Evolutionary conservation across 2,113 vertebrate species (phyloP).

Genomic region (Dipodomys ordii): DNA sequence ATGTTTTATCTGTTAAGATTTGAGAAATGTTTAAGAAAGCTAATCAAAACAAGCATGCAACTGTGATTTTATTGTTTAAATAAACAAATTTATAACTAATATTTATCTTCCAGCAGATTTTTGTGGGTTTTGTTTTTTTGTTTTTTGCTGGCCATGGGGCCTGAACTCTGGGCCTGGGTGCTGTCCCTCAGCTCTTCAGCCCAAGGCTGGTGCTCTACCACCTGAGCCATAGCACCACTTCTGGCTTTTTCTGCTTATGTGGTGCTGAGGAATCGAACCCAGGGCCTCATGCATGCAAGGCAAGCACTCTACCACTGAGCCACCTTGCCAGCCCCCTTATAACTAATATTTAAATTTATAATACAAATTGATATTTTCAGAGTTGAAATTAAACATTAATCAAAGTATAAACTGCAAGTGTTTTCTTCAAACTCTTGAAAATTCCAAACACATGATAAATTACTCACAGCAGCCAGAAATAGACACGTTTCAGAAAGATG

Average conservation of each 20-base stretch:
- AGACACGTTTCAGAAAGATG: not conserved
- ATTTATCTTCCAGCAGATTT: not conserved
- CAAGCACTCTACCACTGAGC: too few species aligned
- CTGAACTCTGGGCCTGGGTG: too few species aligned
- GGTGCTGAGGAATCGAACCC: too few species aligned
- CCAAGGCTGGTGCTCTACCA: too few species aligned
- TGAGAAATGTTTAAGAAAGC: conserved; percentile 41
- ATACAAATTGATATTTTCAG: not conserved
- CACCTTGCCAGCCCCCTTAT: too few species aligned
- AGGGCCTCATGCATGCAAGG: too few species aligned
- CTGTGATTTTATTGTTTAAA: not conserved
- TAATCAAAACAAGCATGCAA: not conserved
- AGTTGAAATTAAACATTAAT: conserved; percentile 25
- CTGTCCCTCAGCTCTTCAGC: too few species aligned
- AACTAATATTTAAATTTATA: not conserved
- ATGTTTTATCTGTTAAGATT: conserved; percentile 19
- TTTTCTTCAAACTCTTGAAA: not conserved
- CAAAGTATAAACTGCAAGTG: not conserved
- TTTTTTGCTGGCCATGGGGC: too few species aligned
- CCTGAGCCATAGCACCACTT: too few species aligned
- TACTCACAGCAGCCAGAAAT: not conserved
- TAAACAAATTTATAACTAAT: not conserved
- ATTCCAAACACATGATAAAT: not conserved
- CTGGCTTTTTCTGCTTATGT: too few species aligned
- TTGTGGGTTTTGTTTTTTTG: too few species aligned